Evolutionary conservation across 2,797 vertebrate genomes (phyloP).

Genomic region (Antrozous pallidus): DNA sequence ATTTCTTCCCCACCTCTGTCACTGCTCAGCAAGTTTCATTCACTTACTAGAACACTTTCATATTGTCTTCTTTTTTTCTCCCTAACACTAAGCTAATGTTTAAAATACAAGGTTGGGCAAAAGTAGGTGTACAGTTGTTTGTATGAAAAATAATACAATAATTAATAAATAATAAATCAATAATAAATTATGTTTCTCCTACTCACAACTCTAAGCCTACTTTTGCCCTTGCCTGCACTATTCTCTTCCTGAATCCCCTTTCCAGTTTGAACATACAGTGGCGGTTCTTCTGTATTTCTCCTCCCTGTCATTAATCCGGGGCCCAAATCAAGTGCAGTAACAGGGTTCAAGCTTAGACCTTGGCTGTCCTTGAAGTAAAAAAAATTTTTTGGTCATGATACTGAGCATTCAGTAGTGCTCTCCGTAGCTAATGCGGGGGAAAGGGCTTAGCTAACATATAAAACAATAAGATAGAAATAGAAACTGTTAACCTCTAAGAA

Average conservation of each 20-base stretch:
- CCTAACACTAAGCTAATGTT: background rate
- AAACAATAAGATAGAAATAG: background rate
- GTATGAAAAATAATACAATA: background rate
- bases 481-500: background rate
- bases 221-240: background rate
- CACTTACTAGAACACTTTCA: background rate
- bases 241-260: background rate
- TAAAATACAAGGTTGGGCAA: background rate
- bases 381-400: background rate
- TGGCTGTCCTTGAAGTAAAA: background rate
- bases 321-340: background rate
- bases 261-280: background rate
- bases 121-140: background rate
- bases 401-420: background rate
- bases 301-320: background rate
- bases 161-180: background rate
- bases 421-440: background rate
- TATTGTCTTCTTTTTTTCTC: background rate
- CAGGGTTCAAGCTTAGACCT: background rate
- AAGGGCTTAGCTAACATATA: slow-evolving; percentile 1
- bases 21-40: background rate
- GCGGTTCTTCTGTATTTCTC: background rate
- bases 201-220: background rate
- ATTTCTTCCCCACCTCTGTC: background rate
- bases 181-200: background rate